These are phyloP conservation scores for Lithosia quadra DNA, from an alignment of 2,888 invertebrate species.

Conservation along the genomic window DNA sequence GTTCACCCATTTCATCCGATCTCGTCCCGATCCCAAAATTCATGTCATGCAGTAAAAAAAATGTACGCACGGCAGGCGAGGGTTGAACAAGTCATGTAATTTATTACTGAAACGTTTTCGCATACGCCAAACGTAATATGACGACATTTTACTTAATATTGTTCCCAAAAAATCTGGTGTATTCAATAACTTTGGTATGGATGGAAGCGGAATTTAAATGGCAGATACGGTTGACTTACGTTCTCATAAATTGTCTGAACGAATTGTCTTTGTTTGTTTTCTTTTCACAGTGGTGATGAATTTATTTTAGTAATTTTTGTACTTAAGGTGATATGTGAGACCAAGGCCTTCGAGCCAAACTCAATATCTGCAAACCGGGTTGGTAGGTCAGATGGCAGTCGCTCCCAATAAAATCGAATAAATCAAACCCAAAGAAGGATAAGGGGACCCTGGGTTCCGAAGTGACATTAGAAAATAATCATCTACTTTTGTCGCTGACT, in stretches of 20 bases:
- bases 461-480: too few species aligned
- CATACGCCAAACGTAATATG: constrained; percentile 31
- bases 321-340: too few species aligned
- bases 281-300: background rate
- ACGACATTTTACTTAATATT: constrained; percentile 34
- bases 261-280: background rate
- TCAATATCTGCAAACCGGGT: too few species aligned
- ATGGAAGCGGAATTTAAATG: constrained; percentile 37
- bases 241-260: constrained; percentile 5
- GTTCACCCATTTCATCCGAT: constrained; percentile 23
- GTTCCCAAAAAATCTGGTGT: constrained; percentile 34
- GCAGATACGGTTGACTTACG: background rate
- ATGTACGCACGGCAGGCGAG: constrained; percentile 39
- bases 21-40: constrained; percentile 32
- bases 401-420: too few species aligned
- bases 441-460: too few species aligned
- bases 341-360: too few species aligned
- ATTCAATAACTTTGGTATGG: constrained; percentile 33
- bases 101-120: constrained; percentile 48
- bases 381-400: too few species aligned
- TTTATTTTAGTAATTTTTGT: background rate
- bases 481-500: too few species aligned
- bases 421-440: too few species aligned
- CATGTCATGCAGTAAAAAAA: constrained; percentile 57
- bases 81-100: constrained; percentile 53